Conservation (phyloP, 1,140 invertebrate species). For the Zaprionus kolodkinae region DNA sequence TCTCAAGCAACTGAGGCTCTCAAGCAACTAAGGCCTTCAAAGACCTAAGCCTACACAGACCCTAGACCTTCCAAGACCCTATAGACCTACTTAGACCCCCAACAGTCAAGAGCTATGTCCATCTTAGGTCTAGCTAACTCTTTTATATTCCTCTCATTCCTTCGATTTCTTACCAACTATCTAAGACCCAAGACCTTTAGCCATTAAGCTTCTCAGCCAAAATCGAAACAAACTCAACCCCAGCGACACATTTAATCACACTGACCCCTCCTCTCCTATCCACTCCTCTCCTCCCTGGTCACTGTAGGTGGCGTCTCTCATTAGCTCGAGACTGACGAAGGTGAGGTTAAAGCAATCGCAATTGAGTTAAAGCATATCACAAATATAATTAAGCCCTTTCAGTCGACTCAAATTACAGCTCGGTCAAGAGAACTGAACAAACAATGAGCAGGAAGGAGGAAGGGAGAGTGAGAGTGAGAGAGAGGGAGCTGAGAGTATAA, state of each 20-base stretch:
- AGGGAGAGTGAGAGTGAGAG: not conserved
- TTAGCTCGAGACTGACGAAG: not conserved
- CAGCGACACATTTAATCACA: not conserved
- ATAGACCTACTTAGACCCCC: too few species aligned
- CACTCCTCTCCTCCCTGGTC: not conserved
- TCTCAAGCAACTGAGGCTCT: too few species aligned
- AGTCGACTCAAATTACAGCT: conserved; percentile 36
- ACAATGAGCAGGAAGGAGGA: not conserved
- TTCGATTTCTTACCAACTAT: not conserved
- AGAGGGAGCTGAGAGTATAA: conserved; percentile 53
- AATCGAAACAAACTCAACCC: not conserved
- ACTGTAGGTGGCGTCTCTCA: conserved; percentile 6
- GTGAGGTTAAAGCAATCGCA: conserved; percentile 31
- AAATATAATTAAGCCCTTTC: conserved; percentile 51
- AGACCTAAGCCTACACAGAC: too few species aligned
- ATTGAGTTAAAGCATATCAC: conserved; percentile 31
- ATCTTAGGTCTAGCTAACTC: not conserved
- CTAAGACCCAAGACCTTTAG: not conserved
- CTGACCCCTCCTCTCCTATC: not conserved
- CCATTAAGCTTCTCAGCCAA: not conserved
- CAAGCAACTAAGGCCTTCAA: too few species aligned
- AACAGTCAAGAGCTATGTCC: too few species aligned
- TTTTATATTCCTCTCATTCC: not conserved
- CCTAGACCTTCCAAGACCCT: too few species aligned
- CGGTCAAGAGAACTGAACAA: conserved; percentile 17